Evolutionary conservation across 2,113 vertebrate species (phyloP), one percentile per base, ranked within the genome.

Genomic region (Egretta garzetta): DNA sequence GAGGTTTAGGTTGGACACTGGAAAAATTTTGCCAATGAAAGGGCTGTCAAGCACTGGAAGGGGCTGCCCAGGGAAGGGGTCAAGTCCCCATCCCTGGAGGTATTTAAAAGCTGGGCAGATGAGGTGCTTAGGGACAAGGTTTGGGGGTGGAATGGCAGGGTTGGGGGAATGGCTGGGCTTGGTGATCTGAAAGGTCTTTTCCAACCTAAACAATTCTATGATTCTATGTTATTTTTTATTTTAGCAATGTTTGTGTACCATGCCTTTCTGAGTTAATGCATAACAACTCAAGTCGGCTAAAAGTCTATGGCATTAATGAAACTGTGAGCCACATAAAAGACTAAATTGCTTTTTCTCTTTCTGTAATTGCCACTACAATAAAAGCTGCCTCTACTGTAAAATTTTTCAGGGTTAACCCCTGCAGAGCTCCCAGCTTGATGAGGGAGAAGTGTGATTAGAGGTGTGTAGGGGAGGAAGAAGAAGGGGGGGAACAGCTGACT

Each of bases 321-420:
- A 96, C 79, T 55, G 77, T 70, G 90, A 96, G 76, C 74, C 59
- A 92, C 88, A 93, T 92, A 90, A 94, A 95, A 94, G 85, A 80
- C 50, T 76, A 86, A 93, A 97, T 96, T 96, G 93, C 96, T 73
- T 96, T 94, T 96, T 88, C 70, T 95, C 85, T 76, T 93, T 96
- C 90, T 97, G 67, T 92, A 95, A 96, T 96, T 96, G 92, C 71
- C 85, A 86, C 81, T 80, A 90, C 82, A 93, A 93, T 92, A 96
- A 94, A 97, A 90, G 71, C 81, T 92, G 55, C 50, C 79, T 95
- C 88, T 95, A 92, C 88, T 76, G 81, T 88, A 96, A 92, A 83
- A 37, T 80, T 97, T 94, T 92, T 80, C 45, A n/a, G 60, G 45
- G 90, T 93, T 97, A 95, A 92, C 92, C 85, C 90, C 85, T 80